Base-by-base conservation (phyloP, 2,113 vertebrate species). In the Cricetomys ansorgei region DNA sequence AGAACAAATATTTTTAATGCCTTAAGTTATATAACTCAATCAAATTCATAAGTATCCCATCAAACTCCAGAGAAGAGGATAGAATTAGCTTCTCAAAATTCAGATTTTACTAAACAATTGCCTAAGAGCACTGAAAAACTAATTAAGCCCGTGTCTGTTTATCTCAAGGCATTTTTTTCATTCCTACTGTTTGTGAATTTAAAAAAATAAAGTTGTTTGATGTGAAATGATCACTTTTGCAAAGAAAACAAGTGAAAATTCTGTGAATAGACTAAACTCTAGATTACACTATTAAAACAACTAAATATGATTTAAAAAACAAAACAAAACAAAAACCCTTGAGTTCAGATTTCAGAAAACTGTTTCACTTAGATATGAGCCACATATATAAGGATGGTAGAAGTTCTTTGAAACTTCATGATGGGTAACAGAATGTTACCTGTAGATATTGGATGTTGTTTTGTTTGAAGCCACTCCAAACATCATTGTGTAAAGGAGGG, bases 181-280 rank as follows among this genome's bases (percentile, higher is more conserved):
- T 92, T 55, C 48, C 53, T 87, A 75, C 15, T 65, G 15, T 12
- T 40, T 29, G 0, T 10, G 21, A 88, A 59, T 89, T 89, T 70
- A 94, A 86, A 94, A 75, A 94, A 95, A 87, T 72, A 70, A 23
- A 8, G 55, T 0, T 4, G 23, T 17, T 98, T 96, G 95, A 97
- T 94, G 91, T 94, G 27, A 94, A 97, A 91, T 86, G 25, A 84
- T 94, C 96, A 97, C 96, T 31, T 76, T 97, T 97, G 93, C 91
- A 94, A 97, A 97, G 83, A 97, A 97, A 96, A 55, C 37, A 96
- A 91, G 85, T 64, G 45, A 96, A 96, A 91, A 6, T 92, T 19
- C 95, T 43, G 48, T 89, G 31, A 89, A 96, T 75, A 77, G 69
- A 95, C 95, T 96, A 27, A 40, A 27, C 34, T 55, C 37, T 93